Base-by-base conservation (phyloP, 2,888 invertebrate genomes). In the Apodemia hepburni region DNA sequence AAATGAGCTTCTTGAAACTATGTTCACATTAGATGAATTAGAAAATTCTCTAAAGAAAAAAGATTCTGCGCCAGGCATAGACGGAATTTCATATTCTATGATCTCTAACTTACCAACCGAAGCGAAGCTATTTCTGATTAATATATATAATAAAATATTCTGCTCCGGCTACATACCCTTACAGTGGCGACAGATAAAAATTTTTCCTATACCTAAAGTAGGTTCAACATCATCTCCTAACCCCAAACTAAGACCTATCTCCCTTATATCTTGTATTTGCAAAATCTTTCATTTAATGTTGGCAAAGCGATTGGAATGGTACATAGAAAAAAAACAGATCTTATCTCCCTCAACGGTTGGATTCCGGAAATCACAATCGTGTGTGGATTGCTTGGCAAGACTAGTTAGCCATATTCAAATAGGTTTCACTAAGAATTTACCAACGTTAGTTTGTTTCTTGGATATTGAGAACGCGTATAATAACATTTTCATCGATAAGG, bases 391-490 rank as follows among this genome's bases (percentile, higher is more conserved):
- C 49, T 9, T 69, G 7, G 61, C 35, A 8, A 12, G 60, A 4
- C 9, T 69, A 29, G 61, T 65, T 2, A 22, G 64, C 17, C 38
- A 58, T 9, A 61, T 70, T 29, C 66, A 66, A 57, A 60, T 65
- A 35, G 66, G 67, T 9, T 66, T 66, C 17, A 60, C 64, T 7
- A 58, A 63, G 11, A 61, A 59, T n/a, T 27, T 51, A n/a, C 59
- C 63, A 1, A 68, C 68, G 8, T 1, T 68, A 8, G 66, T 51
- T 1, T 67, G 65, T n/a, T 69, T 69, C 59, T 18, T 69, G 8
- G 67, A 69, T 42, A 65, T 69, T 33, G 64, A 69, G 29, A 63
- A 60, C 18, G 69, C 66, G 0, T 68, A 66, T 35, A 66, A 68
- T 51, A 63, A 69, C 33, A 38, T 68, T 9, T 12, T 59, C 15